A percentile compares a stretch with the other conserved stretches of the same genome.
phyloP scores from a whole-genome alignment of 2,888 invertebrate species.

The Melipona beecheii region DNA sequence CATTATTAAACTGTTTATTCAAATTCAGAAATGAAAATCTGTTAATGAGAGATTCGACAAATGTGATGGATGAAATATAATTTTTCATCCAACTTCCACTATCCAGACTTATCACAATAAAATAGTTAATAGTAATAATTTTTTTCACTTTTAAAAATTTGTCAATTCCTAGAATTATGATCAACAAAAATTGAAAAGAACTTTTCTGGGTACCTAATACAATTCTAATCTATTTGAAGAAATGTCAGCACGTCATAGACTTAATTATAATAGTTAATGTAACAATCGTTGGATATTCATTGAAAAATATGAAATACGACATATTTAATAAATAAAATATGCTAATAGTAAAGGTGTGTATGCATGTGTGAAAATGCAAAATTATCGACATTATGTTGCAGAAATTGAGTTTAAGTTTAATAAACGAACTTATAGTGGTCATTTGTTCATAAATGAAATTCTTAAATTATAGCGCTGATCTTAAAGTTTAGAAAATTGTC shows the following conservation, averaged over 20 bases:
- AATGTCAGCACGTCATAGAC: constrained; percentile 30
- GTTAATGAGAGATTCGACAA: no score
- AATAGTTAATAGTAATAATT: no score
- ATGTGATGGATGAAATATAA: no score
- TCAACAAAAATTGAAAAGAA: no score
- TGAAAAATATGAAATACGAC: constrained; percentile 31
- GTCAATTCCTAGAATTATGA: no score
- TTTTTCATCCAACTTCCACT: no score
- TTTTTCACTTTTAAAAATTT: no score
- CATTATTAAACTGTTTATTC: no score
- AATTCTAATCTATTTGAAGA: constrained; percentile 31
- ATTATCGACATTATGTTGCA: constrained; percentile 35
- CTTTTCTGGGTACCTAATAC: no score
- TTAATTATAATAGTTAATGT: constrained; percentile 34
- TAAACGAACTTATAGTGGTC: constrained; percentile 76
- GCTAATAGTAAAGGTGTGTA: constrained; percentile 31
- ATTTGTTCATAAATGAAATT: constrained; percentile 36
- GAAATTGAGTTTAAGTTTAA: constrained; percentile 54
- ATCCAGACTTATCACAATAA: no score
- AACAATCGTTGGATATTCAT: constrained; percentile 27
- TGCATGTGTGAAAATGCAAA: constrained; percentile 35
- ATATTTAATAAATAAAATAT: constrained; percentile 57
- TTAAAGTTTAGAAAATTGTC: not conserved
- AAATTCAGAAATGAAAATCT: no score
- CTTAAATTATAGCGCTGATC: not conserved